Percentiles rank a stretch among this genome's conserved stretches.
Evolutionary conservation across 37 sponge, comb jelly and placozoan species (phyloP).

Genomic region (Halisarca cf. caerulea): DNA sequence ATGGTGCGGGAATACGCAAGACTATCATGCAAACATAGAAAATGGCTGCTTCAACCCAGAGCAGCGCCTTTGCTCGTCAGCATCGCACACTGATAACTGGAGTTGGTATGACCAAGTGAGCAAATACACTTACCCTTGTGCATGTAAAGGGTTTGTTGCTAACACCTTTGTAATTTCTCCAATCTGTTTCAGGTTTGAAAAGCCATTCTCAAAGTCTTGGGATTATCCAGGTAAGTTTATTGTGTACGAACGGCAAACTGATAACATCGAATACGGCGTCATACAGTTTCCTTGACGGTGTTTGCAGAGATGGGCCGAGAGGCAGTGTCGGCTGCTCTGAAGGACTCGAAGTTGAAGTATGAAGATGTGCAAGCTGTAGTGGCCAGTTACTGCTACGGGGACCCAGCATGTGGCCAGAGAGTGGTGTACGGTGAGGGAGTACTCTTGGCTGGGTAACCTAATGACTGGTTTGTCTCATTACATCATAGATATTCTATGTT

Average conservation of each 20-base stretch:
- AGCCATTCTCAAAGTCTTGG: constrained; percentile 57
- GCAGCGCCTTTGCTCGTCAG: neutral
- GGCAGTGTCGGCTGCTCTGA: constrained; percentile 59
- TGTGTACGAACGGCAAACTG: neutral
- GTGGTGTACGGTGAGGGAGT: neutral
- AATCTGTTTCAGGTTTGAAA: constrained; percentile 60
- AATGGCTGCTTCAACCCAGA: neutral
- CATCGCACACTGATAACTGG: constrained; percentile 46
- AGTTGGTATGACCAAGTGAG: constrained; percentile 78
- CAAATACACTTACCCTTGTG: neutral
- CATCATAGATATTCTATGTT: too few species aligned
- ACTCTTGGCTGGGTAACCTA: too few species aligned
- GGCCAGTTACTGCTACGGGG: constrained; percentile 81
- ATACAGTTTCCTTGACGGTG: neutral
- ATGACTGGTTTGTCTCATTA: too few species aligned
- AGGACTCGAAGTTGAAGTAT: constrained; percentile 62
- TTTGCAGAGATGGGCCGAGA: constrained; percentile 62
- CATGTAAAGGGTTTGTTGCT: too few species aligned
- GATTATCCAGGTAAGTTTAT: constrained; percentile 63
- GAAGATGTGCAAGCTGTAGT: constrained; percentile 64
- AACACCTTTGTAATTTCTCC: neutral
- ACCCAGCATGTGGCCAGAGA: constrained; percentile 66
- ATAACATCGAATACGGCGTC: neutral
- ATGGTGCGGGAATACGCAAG: too few species aligned
- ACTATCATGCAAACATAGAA: neutral